phyloP scores from a whole-genome alignment of 2,113 vertebrate genomes.

The Lagopus leucura region DNA sequence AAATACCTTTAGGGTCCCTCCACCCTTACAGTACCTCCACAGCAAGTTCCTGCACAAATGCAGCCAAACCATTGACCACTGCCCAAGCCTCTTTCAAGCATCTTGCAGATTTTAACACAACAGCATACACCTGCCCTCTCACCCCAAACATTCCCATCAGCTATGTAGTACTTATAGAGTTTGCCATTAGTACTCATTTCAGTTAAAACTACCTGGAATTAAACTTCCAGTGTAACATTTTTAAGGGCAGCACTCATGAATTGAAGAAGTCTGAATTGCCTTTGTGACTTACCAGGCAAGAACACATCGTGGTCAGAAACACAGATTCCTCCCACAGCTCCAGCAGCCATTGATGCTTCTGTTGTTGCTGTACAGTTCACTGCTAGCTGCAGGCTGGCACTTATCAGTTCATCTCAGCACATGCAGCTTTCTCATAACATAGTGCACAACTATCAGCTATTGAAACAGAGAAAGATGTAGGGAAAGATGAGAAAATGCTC shows the following conservation, averaged over 20 bases:
- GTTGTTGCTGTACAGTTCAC: not conserved
- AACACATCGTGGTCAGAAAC: not conserved
- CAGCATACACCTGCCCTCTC: not conserved
- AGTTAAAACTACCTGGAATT: not conserved
- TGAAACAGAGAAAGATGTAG: not conserved
- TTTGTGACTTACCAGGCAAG: not conserved
- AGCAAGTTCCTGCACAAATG: not conserved
- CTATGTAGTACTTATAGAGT: not conserved
- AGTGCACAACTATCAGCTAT: rapidly evolving
- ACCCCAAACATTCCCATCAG: not conserved
- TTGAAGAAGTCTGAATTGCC: rapidly evolving
- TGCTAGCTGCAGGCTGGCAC: not conserved
- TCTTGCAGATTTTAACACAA: not conserved
- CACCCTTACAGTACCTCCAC: not conserved
- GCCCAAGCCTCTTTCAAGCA: not conserved
- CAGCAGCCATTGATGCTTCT: not conserved
- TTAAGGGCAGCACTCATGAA: not conserved
- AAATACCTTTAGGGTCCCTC: not conserved
- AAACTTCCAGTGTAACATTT: not conserved
- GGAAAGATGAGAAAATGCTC: not conserved
- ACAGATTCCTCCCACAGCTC: rapidly evolving
- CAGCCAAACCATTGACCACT: not conserved
- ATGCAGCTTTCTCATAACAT: not conserved
- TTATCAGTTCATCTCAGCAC: not conserved
- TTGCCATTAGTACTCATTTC: not conserved